Conservation (phyloP, 23 tunicate species). For the Botrylloides violaceus region DNA sequence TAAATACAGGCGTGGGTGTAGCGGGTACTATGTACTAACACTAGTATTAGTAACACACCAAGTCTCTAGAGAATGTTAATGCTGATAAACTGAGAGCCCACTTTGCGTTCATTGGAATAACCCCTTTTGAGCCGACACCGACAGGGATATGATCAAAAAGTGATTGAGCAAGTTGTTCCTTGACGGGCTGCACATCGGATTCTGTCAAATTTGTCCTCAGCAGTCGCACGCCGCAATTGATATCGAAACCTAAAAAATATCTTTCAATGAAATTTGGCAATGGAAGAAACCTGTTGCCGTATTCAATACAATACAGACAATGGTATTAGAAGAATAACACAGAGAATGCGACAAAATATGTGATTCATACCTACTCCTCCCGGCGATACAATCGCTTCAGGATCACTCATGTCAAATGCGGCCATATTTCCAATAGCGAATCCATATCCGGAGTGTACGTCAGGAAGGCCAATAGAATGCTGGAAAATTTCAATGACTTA, state of each 20-base stretch:
- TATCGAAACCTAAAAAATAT: slow-evolving; percentile 73
- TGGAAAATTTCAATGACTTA: not conserved
- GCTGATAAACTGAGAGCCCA: no score
- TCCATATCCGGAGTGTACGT: slow-evolving; percentile 96
- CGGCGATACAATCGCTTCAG: slow-evolving; percentile 91
- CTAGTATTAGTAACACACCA: no score
- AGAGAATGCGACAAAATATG: not conserved
- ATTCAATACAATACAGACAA: no score
- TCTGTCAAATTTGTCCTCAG: slow-evolving; percentile 88
- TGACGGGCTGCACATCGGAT: slow-evolving; percentile 95
- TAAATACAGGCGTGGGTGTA: no score
- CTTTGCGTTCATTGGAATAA: slow-evolving; percentile 99
- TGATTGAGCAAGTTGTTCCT: slow-evolving; percentile 94
- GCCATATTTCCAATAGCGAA: slow-evolving; percentile 99
- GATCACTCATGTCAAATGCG: slow-evolving; percentile 96
- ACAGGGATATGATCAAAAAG: slow-evolving; percentile 99
- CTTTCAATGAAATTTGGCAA: not conserved
- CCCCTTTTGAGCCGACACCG: slow-evolving; percentile 98
- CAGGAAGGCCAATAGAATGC: slow-evolving; percentile 93
- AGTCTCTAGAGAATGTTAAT: no score
- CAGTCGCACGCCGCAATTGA: slow-evolving; percentile 96
- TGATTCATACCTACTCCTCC: slow-evolving; percentile 85
- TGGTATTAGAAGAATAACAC: not conserved
- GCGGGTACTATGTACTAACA: no score
- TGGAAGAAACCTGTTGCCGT: no score